These are phyloP conservation scores for Podabrus alpinus DNA, from an alignment of 2,888 invertebrate species.

Conservation along the genomic window DNA sequence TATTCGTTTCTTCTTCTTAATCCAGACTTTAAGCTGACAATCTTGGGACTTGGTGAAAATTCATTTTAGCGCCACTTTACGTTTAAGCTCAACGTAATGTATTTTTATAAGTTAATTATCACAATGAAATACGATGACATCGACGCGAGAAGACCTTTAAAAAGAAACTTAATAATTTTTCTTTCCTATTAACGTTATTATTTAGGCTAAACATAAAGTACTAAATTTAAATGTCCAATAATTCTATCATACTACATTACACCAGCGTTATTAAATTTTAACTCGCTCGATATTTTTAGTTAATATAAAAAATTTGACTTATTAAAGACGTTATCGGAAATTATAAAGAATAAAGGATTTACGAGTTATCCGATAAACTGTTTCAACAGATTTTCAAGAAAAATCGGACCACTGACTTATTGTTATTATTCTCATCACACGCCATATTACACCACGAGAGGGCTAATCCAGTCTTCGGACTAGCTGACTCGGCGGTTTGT, in stretches of 20 bases:
- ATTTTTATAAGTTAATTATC: constrained; percentile 41
- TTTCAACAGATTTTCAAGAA: constrained; percentile 40
- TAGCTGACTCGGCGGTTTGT: constrained; percentile 55
- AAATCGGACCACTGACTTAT: constrained; percentile 51
- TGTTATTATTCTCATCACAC: constrained; percentile 56
- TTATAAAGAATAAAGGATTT: constrained; percentile 32
- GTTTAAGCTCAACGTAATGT: constrained; percentile 32
- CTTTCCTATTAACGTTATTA: background rate
- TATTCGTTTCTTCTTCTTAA: constrained; percentile 28
- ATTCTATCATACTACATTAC: background rate
- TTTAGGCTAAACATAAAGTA: background rate
- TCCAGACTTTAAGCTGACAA: constrained; percentile 17
- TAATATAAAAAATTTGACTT: background rate
- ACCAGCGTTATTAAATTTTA: background rate
- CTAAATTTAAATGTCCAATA: background rate
- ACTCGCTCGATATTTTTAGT: background rate
- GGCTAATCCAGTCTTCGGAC: constrained; percentile 51
- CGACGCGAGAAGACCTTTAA: constrained; percentile 22
- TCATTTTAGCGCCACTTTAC: constrained; percentile 29
- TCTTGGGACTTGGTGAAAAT: constrained; percentile 26
- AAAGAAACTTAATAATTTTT: constrained; percentile 23
- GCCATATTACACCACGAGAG: constrained; percentile 53
- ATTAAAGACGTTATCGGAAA: constrained; percentile 16
- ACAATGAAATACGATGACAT: constrained; percentile 41
- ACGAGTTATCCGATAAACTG: constrained; percentile 42